Percentiles rank a stretch among this genome's conserved stretches.
These are phyloP conservation scores for Diorhabda carinulata DNA, from an alignment of 1,140 invertebrate genomes.

Conservation along the genomic window DNA sequence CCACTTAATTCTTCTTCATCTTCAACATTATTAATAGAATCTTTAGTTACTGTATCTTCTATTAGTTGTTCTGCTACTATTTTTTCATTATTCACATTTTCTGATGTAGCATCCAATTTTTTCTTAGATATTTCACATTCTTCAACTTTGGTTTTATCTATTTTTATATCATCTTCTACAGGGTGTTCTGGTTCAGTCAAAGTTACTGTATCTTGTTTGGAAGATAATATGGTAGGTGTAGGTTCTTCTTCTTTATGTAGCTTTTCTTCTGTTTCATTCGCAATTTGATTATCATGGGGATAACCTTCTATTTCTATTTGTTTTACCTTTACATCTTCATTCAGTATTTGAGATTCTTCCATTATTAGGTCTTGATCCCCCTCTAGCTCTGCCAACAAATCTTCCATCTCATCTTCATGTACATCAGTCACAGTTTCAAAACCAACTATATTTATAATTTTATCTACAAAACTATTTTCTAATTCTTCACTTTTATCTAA, in stretches of 20 bases:
- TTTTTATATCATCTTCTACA: not conserved
- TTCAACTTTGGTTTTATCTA: too few species aligned
- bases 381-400: conserved; percentile 57
- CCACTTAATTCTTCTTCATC: not conserved
- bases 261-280: not conserved
- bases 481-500: conserved; percentile 6
- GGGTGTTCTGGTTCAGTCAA: not conserved
- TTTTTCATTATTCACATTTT: not conserved
- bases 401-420: conserved; percentile 56
- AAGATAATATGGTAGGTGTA: not conserved
- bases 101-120: not conserved
- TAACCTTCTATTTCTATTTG: not conserved
- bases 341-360: conserved; percentile 20
- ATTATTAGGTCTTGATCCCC: conserved; percentile 39
- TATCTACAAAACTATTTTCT: conserved; percentile 14
- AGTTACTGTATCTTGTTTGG: too few species aligned
- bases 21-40: not conserved
- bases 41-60: not conserved
- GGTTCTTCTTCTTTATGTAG: not conserved
- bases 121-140: not conserved
- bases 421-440: conserved; percentile 51
- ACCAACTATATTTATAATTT: conserved; percentile 12
- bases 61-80: not conserved
- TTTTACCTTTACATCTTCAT: not conserved
- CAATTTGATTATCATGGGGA: not conserved